Base-by-base conservation (phyloP, 2,113 vertebrate species). In the Tricholaema leucomelas region DNA sequence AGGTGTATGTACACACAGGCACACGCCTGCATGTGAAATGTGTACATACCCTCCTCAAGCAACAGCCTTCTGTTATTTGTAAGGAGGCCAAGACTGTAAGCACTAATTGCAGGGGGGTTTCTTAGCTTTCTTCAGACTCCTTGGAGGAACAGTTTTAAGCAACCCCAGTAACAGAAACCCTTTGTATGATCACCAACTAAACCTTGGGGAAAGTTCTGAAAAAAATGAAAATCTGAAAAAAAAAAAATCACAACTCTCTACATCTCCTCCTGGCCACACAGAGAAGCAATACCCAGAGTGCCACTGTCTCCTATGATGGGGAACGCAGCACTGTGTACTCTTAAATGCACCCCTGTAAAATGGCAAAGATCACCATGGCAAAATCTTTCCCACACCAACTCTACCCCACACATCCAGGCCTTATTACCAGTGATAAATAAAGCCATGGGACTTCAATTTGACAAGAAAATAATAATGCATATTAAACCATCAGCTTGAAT, bases 1-100 rank as follows among this genome's bases (percentile, higher is more conserved):
- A 31, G 38, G 35, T 58, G 8, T 13, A 27, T 10, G 42, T 1
- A 1, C 9, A 31, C 55, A 28, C 23, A 69, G 46, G 19, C 15
- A 44, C 12, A 33, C 2, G 11, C 8, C 10, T 15, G 6, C 2
- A 36, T 5, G 18, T 3, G 1, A 52, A 80, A 79, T 6, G n/a
- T 2, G 9, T 3, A 54, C 0, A 0, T 33, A 24, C 8, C 42
- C 8, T 70, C 24, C 27, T 44, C 44, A 83, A 55, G 33, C 24
- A 75, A 33, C 27, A 65, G 12, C 3, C 16, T 35, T 76, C 15
- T 9, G 50, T 59, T 76, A 42, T 60, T 56, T 15, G 33, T 15
- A 46, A 70, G 17, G 21, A 64, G 25, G 33, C 6, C 35, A 73
- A 70, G 24, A 21, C 72, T 36, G 8, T 42, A 85, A 79, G 38